Conservation (phyloP, 2,113 vertebrate species). For the Ptilorrhoa leucosticta region DNA sequence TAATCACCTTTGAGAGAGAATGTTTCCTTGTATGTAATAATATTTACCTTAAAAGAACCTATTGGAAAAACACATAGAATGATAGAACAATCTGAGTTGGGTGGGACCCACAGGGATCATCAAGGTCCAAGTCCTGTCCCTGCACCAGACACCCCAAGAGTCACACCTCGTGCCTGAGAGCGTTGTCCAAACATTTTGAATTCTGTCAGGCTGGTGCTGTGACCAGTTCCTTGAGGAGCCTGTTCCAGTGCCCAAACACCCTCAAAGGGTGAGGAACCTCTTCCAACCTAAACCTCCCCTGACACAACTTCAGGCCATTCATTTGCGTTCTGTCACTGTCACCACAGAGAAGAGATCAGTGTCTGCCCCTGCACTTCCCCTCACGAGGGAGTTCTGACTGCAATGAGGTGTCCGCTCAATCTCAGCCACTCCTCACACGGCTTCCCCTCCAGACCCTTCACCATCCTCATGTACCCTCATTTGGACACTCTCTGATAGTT, state of each 20-base stretch:
- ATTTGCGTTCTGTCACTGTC: accelerated
- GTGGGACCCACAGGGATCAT: neutral
- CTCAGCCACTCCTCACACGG: accelerated
- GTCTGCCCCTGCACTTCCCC: accelerated
- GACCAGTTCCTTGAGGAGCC: neutral
- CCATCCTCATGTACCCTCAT: accelerated
- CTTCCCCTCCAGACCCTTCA: neutral
- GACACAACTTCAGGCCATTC: neutral
- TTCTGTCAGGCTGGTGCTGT: neutral
- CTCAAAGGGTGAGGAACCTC: neutral
- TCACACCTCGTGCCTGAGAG: neutral
- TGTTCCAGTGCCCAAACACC: accelerated
- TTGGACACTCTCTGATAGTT: neutral
- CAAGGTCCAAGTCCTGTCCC: neutral
- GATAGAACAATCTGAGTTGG: neutral
- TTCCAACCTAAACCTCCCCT: neutral
- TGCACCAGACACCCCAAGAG: neutral
- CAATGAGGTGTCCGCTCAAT: neutral
- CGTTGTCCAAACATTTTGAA: neutral
- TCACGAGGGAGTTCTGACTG: accelerated
- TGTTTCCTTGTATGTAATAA: neutral
- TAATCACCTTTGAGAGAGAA: neutral
- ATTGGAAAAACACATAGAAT: neutral
- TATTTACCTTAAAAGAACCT: neutral
- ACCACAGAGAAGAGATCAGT: neutral